Evolutionary conservation across 2,113 vertebrate species (phyloP).

Genomic region (Eleginops maclovinus): DNA sequence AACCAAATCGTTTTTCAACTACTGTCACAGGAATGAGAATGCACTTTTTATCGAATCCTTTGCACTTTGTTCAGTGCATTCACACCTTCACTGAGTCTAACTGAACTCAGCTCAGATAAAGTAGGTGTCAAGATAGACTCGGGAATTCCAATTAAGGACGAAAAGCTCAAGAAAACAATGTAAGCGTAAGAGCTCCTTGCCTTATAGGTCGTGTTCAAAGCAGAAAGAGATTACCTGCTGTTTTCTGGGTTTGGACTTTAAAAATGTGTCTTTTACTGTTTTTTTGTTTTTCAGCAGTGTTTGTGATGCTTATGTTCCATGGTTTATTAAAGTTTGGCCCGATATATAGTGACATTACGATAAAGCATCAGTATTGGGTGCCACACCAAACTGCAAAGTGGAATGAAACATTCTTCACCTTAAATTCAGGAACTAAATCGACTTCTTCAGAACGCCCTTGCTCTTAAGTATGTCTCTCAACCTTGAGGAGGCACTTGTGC

Average conservation of each 20-base stretch:
- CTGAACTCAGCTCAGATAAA: constrained; percentile 25
- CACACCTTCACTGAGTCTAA: constrained; percentile 34
- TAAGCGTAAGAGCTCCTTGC: constrained; percentile 15
- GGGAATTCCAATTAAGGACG: constrained; percentile 65
- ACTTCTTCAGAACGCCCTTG: background rate
- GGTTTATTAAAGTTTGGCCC: background rate
- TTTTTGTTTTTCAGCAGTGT: no score
- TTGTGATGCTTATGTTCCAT: background rate
- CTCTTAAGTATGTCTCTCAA: background rate
- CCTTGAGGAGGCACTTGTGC: background rate
- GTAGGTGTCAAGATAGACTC: constrained; percentile 60
- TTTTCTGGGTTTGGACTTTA: background rate
- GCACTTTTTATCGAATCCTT: constrained; percentile 3
- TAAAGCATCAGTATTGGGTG: background rate
- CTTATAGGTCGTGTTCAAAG: constrained; percentile 17
- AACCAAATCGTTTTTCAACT: constrained; percentile 9
- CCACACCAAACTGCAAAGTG: background rate
- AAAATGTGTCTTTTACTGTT: background rate
- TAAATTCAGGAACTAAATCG: no score
- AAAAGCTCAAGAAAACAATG: constrained; percentile 55
- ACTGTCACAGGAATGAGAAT: background rate
- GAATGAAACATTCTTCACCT: background rate
- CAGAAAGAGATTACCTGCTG: background rate
- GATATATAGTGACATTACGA: background rate
- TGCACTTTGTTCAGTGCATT: constrained; percentile 24